phyloP scores from a whole-genome alignment of 2,113 vertebrate species.

The Ramphastos sulfuratus region DNA sequence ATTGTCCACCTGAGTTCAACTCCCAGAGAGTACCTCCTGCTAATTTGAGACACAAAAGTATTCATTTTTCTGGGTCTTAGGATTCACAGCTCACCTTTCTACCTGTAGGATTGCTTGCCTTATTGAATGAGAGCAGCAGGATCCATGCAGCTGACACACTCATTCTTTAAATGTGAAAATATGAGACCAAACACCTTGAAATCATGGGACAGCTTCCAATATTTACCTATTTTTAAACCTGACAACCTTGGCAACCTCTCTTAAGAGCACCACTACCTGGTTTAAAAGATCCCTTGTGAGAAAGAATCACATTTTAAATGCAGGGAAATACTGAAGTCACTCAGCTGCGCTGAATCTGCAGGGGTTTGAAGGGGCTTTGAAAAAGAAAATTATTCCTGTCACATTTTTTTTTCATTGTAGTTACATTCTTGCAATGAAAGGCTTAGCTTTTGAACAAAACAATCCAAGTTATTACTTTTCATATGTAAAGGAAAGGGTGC shows the following conservation, averaged over 20 bases:
- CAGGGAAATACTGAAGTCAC: conserved; percentile 35
- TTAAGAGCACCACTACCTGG: background rate
- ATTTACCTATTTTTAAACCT: conserved; percentile 46
- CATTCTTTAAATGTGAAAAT: background rate
- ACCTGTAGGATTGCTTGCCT: background rate
- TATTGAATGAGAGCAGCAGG: background rate
- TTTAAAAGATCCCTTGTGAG: conserved; percentile 30
- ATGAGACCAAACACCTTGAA: background rate
- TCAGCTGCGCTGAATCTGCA: background rate
- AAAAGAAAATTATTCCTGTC: background rate
- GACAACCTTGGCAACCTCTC: conserved; percentile 8
- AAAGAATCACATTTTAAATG: background rate
- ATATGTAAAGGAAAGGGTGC: background rate
- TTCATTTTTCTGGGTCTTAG: background rate
- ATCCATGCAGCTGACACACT: background rate
- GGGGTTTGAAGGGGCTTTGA: background rate
- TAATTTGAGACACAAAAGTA: background rate
- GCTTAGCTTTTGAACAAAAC: background rate
- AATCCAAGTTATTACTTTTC: background rate
- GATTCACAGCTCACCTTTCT: background rate
- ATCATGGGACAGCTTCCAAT: background rate
- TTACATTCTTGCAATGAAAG: background rate
- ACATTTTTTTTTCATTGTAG: background rate
- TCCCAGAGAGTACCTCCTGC: background rate
- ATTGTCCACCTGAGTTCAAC: background rate